Conservation (phyloP, 2,888 invertebrate species). For the Vannuccia rotundouncinata region DNA sequence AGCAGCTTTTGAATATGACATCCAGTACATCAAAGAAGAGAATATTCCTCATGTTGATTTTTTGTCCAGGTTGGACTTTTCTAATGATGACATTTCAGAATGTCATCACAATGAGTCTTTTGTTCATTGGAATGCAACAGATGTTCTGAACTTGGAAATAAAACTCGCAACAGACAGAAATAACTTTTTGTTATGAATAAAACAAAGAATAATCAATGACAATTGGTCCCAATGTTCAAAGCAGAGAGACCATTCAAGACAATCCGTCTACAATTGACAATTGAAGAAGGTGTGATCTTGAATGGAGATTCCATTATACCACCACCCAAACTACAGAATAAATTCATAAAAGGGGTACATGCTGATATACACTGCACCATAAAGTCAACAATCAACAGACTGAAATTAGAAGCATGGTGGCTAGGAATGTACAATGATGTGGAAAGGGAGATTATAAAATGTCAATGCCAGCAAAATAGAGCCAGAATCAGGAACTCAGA, state of each 20-base stretch:
- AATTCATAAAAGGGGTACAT: conserved; percentile 19
- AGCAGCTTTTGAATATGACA: conserved; percentile 33
- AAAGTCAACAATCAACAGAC: conserved; percentile 15
- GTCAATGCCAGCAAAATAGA: conserved; percentile 25
- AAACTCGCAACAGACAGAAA: background rate
- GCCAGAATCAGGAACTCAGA: background rate
- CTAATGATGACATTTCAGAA: background rate
- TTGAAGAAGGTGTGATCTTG: conserved; percentile 31
- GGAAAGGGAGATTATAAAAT: conserved; percentile 5
- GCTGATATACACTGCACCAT: conserved; percentile 9
- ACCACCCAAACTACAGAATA: background rate
- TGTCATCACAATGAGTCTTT: background rate
- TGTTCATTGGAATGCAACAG: background rate
- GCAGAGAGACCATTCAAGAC: conserved; percentile 29
- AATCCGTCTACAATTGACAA: conserved; percentile 20
- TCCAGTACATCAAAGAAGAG: conserved; percentile 27
- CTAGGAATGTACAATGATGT: conserved; percentile 7
- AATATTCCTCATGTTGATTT: conserved; percentile 39
- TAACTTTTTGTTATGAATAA: too few species aligned
- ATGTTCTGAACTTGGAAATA: background rate
- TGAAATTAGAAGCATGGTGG: conserved; percentile 35
- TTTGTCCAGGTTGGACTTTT: conserved; percentile 22
- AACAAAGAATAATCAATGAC: too few species aligned
- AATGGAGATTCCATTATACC: conserved; percentile 28
- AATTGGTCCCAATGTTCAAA: too few species aligned